phyloP scores from a whole-genome alignment of 2,113 vertebrate genomes.

The Hippocampus guttulatus region DNA sequence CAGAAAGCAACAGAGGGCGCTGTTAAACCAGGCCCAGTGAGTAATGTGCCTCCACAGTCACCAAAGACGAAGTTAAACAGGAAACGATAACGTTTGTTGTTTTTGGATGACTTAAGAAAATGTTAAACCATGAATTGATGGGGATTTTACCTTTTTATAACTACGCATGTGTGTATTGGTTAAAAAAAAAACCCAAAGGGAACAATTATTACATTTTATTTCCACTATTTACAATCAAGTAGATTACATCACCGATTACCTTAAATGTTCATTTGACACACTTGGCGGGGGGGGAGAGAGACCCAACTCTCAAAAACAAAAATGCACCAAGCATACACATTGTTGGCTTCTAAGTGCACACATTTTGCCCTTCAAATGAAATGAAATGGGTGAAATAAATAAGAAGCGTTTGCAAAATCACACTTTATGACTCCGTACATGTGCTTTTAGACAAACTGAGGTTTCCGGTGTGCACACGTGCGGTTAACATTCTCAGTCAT shows the following conservation, averaged over 20 bases:
- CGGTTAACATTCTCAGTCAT: slow-evolving; percentile 1
- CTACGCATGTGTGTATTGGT: background rate
- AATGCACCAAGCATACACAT: slow-evolving; percentile 39
- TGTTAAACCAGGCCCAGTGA: background rate
- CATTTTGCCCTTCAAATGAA: slow-evolving; percentile 44
- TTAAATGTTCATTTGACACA: slow-evolving; percentile 37
- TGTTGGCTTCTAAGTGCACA: slow-evolving; percentile 64
- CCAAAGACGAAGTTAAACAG: background rate
- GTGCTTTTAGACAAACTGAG: slow-evolving; percentile 37
- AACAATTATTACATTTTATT: slow-evolving; percentile 60
- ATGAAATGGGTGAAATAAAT: slow-evolving; percentile 9
- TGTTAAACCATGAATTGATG: too few species aligned
- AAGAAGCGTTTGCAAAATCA: background rate
- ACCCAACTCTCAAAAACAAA: slow-evolving; percentile 19
- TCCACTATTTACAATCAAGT: slow-evolving; percentile 55
- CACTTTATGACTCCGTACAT: background rate
- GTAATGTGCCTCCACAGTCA: background rate
- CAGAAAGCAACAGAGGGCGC: background rate
- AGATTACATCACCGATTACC: slow-evolving; percentile 36
- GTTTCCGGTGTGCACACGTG: slow-evolving; percentile 17
- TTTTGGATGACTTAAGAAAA: too few species aligned
- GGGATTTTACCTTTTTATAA: background rate
- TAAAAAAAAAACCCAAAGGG: slow-evolving; percentile 10
- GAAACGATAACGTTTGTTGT: background rate
- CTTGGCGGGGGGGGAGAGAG: slow-evolving; percentile 17